Evolutionary conservation across 2,797 vertebrate genomes (phyloP), one percentile per base, ranked within the genome.

Genomic region (Pipistrellus pipistrellus): DNA sequence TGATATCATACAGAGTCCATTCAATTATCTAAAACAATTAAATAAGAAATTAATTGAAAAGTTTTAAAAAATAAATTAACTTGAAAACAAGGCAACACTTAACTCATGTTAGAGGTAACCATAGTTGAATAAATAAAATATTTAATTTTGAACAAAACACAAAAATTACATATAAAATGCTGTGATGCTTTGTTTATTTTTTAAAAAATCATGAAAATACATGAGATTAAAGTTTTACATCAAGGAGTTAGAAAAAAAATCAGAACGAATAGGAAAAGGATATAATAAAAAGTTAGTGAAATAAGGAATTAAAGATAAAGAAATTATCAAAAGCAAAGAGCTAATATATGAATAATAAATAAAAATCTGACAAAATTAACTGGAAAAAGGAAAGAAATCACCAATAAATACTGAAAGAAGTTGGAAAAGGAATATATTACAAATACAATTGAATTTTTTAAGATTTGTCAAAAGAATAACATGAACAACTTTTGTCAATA

Each of bases 141-240:
- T 51, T 92, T 76, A 71, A 30, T 53, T 91, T 91, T 75, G 7
- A 82, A 88, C 15, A 76, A 76, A 94, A 72, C n/a, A 59, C 76
- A 85, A 25, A 17, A 88, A 64, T 46, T 82, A 18, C 4, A 27
- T 35, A 8, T 23, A 66, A 64, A 53, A 57, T 57, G 55, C 44
- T 85, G 38, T 64, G 41, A 77, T 93, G 41, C 8, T 84, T 3
- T 0, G 51, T 77, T 89, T 84, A 59, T 89, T 75, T 89, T 75
- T 94, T 81, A 64, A 81, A 92, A 77, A 44, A 81, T 76, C 44
- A 18, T 84, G 35, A 77, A 96, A 88, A 68, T 14, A 91, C 91
- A 87, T 76, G 18, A 6, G 35, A 68, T 78, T 78, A 81, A 72
- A 14, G 0, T 69, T 91, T 86, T n/a, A 89, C 55, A 35, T 85